Percentiles rank a stretch among this genome's conserved stretches.
These are phyloP conservation scores for Panulirus ornatus DNA, from an alignment of 1,140 invertebrate genomes.

Conservation along the genomic window DNA sequence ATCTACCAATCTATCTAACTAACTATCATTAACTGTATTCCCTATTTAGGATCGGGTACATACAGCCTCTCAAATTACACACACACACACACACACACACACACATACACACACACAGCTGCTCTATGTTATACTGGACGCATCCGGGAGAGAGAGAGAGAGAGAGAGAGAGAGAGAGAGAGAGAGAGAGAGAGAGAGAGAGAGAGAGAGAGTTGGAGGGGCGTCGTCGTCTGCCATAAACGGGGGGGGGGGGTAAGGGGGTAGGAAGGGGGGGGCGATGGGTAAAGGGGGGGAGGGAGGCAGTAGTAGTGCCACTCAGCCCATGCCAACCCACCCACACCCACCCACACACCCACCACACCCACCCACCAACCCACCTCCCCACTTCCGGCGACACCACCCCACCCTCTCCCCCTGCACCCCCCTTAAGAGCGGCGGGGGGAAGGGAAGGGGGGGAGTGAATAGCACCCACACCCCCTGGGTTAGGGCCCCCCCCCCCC, in stretches of 20 bases:
- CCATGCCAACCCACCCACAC: not conserved
- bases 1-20: too few species aligned
- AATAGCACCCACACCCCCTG: constrained; percentile 5
- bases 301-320: not conserved
- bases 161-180: too few species aligned
- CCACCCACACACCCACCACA: constrained; percentile 18
- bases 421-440: not conserved
- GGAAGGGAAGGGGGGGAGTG: not conserved
- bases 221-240: not conserved
- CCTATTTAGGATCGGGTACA: too few species aligned
- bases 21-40: too few species aligned
- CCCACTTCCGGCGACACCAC: too few species aligned
- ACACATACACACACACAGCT: too few species aligned
- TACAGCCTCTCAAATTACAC: too few species aligned
- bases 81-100: too few species aligned
- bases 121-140: too few species aligned
- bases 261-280: not conserved
- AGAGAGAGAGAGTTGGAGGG: not conserved
- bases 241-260: not conserved
- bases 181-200: constrained; percentile 17
- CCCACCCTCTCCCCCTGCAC: not conserved
- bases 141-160: too few species aligned
- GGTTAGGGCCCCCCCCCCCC: too few species aligned
- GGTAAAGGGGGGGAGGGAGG: not conserved
- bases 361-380: too few species aligned